Evolutionary conservation across 2,888 invertebrate genomes (phyloP), one percentile per base, ranked within the genome.

Genomic region (Ophion costatus): DNA sequence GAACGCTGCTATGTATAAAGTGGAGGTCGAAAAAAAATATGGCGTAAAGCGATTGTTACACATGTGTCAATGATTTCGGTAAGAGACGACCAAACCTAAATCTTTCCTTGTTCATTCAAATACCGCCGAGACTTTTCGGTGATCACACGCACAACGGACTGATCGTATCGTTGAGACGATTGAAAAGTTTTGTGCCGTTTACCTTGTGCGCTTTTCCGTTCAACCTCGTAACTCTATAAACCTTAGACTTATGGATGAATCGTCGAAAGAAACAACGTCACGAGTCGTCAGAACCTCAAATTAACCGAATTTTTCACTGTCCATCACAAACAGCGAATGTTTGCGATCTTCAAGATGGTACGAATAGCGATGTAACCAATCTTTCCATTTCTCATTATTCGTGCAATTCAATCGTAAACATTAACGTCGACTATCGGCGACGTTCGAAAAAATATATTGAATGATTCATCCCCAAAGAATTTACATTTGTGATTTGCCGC

Each of bases 21-120:
- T 24, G 81, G 73, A 24, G 66, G 14, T 64, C 71, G 42, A 38
- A 71, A 83, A 79, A 84, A 89, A 91, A 92, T 88, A 92, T 92
- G 92, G 92, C 91, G 92, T 90, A 90, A 90, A 89, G 89, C 87
- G 89, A 91, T 91, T 90, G 90, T 91, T 90, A 90, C 91, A 92
- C 91, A 91, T 92, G 91, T 91, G 90, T 92, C 90, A 91, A 89
- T 91, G 89, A 91, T 89, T 91, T 90, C 84, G 91, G 90, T 91
- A 90, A 91, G 90, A 81, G 38, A 80, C 56, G 70, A 66, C 38
- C 73, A 61, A 57, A 85, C 29, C 38, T 63, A 45, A 78, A 82
- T 38, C 29, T 76, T 76, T 64, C 11, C 42, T 51, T 51, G 76
- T 56, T 66, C 63, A 51, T 77, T 17, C 77, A 45, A 78, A 71